Conservation (phyloP, 2,797 vertebrate genomes). For the Phalanger gymnotis region DNA sequence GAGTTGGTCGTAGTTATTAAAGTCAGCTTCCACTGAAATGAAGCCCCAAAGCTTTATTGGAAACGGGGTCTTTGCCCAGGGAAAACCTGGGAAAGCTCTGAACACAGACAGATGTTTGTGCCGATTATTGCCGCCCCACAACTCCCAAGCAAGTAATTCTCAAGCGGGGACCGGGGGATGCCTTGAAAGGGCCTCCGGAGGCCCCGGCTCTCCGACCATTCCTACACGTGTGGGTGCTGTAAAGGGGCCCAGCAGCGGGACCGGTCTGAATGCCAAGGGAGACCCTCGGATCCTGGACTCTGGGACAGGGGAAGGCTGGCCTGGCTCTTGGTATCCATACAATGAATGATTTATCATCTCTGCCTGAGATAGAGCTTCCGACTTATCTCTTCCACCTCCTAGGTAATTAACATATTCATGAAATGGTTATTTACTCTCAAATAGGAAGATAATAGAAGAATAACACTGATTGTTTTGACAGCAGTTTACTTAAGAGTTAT, state of each 20-base stretch:
- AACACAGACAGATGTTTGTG: neutral
- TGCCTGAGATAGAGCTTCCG: constrained; percentile 70
- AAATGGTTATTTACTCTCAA: constrained; percentile 87
- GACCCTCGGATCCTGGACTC: neutral
- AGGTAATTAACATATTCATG: constrained; percentile 90
- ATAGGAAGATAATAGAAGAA: constrained; percentile 88
- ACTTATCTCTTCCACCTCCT: constrained; percentile 85
- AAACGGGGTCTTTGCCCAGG: neutral
- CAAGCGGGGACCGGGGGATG: neutral
- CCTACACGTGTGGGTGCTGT: neutral
- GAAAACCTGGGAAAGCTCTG: neutral
- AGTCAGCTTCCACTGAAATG: constrained; percentile 64
- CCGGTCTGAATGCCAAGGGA: neutral
- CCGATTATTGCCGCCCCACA: neutral
- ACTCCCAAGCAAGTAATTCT: neutral
- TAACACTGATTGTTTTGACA: constrained; percentile 90
- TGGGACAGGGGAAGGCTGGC: neutral
- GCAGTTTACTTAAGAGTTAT: constrained; percentile 87
- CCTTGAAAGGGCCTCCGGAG: neutral
- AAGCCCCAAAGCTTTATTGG: constrained; percentile 51
- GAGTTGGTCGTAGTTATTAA: constrained; percentile 68
- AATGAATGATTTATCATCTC: constrained; percentile 78
- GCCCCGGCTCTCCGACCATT: neutral
- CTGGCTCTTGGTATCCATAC: constrained; percentile 76
- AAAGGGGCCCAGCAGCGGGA: neutral